These are phyloP conservation scores for Tauraco hartlaubi DNA, from an alignment of 2,797 vertebrate genomes.

Conservation along the genomic window DNA sequence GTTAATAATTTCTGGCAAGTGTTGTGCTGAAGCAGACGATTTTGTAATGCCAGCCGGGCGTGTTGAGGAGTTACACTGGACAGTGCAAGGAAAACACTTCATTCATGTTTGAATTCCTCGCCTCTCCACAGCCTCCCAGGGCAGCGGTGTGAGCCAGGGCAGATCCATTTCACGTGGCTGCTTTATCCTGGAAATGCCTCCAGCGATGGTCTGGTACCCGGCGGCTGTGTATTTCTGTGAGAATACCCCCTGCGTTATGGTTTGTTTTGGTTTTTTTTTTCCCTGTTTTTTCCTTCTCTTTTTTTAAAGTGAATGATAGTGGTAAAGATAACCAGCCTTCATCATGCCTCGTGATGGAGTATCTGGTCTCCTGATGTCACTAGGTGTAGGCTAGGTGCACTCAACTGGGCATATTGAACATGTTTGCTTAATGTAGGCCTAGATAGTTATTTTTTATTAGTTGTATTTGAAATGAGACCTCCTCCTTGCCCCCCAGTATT, in stretches of 20 bases:
- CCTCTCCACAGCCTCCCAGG: accelerated
- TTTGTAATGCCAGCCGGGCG: background rate
- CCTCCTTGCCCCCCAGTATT: background rate
- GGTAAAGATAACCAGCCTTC: background rate
- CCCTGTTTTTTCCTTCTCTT: too few species aligned
- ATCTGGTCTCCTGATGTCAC: background rate
- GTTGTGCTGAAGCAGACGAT: constrained; percentile 50
- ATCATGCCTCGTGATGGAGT: accelerated
- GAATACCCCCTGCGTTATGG: background rate
- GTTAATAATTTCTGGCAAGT: constrained; percentile 62
- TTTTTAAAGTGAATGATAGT: background rate
- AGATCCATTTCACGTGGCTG: background rate
- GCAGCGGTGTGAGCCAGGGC: background rate
- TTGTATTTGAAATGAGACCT: background rate
- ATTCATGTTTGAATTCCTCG: background rate
- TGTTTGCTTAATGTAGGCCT: background rate
- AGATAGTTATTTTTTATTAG: background rate
- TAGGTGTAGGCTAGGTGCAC: background rate
- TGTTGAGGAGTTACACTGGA: constrained; percentile 6
- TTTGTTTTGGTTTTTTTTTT: accelerated
- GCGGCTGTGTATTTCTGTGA: background rate
- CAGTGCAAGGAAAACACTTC: constrained; percentile 18
- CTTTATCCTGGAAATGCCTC: background rate
- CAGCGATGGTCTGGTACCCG: accelerated
- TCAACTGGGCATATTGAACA: background rate